Conservation (phyloP, 2,113 vertebrate species). For the Pogonocichla stellata region DNA sequence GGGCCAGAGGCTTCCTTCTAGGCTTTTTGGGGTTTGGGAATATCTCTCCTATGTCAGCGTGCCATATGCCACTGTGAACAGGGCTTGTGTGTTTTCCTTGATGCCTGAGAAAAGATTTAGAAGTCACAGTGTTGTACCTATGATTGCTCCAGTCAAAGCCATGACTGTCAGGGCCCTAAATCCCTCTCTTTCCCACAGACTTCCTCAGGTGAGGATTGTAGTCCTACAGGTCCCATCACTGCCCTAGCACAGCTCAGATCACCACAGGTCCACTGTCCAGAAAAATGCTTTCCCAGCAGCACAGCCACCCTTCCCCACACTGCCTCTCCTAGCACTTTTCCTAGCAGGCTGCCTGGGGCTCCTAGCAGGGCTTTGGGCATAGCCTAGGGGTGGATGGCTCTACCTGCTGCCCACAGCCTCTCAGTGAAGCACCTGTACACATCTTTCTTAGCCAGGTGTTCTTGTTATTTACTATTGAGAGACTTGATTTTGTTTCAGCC, state of each 20-base stretch:
- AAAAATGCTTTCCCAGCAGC: background rate
- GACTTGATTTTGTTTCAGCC: background rate
- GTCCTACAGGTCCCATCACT: background rate
- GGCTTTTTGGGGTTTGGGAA: background rate
- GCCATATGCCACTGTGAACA: rapidly evolving
- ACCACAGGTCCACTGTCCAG: background rate
- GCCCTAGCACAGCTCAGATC: background rate
- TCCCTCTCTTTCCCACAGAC: background rate
- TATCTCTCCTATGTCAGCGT: background rate
- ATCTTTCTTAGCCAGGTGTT: background rate
- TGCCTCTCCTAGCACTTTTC: background rate
- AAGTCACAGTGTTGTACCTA: rapidly evolving
- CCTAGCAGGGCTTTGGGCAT: background rate
- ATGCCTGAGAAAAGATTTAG: background rate
- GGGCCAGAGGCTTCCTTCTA: background rate
- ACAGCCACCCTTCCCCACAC: background rate
- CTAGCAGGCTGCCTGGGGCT: background rate
- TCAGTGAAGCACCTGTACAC: background rate
- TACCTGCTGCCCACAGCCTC: background rate
- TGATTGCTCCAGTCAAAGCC: background rate
- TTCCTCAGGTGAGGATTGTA: background rate
- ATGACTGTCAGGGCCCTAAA: background rate
- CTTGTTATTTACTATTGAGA: background rate
- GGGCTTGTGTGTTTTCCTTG: background rate
- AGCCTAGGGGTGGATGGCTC: background rate